phyloP scores from a whole-genome alignment of 2,888 invertebrate genomes.

The Acrobasis consociella region DNA sequence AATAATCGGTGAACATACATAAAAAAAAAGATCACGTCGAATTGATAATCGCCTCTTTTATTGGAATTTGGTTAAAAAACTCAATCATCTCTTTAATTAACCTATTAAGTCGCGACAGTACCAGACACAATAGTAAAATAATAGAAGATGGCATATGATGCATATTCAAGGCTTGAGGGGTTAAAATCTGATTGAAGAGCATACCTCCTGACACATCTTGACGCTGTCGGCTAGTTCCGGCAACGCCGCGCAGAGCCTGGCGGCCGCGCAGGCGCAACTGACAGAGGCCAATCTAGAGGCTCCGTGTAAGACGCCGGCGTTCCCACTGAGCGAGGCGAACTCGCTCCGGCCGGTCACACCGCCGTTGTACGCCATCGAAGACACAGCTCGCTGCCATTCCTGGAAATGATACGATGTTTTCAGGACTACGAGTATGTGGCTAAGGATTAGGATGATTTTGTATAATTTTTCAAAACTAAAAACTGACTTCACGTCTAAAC shows the following conservation, averaged over 20 bases:
- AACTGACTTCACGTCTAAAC: too few species aligned
- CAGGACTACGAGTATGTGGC: neutral
- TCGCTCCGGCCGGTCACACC: constrained; percentile 34
- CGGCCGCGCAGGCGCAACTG: constrained; percentile 74
- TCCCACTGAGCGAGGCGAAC: constrained; percentile 45
- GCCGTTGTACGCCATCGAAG: constrained; percentile 51
- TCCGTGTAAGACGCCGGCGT: constrained; percentile 71
- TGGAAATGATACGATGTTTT: constrained; percentile 31
- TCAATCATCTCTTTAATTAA: too few species aligned
- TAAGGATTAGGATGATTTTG: too few species aligned
- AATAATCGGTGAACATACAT: too few species aligned
- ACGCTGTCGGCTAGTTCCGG: constrained; percentile 62
- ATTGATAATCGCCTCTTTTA: too few species aligned
- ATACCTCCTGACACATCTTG: constrained; percentile 66
- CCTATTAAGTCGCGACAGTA: too few species aligned
- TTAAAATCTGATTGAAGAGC: neutral
- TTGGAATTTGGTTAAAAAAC: too few species aligned
- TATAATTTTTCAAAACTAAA: too few species aligned
- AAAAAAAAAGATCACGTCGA: too few species aligned
- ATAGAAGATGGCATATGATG: too few species aligned
- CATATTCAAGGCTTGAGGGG: too few species aligned
- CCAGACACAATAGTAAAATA: too few species aligned
- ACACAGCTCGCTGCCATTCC: constrained; percentile 73
- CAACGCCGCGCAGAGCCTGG: constrained; percentile 61
- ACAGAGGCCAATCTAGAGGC: constrained; percentile 75